Evolutionary conservation across 1,140 invertebrate genomes (phyloP).

Genomic region (Bombus terrestris): DNA sequence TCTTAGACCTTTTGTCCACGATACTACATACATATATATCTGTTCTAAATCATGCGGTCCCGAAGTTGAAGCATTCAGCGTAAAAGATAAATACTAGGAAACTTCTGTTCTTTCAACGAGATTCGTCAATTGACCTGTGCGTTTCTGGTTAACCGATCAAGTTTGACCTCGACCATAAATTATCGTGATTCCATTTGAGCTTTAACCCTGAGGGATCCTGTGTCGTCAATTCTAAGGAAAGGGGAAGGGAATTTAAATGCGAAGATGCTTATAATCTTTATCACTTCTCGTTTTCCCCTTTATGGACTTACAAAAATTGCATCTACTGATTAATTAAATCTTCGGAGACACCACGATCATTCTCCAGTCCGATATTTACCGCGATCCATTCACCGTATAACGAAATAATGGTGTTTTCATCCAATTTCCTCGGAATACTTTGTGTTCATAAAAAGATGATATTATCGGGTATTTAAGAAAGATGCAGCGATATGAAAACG

Average conservation of each 20-base stretch:
- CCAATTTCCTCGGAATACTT: neutral
- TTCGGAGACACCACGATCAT: neutral
- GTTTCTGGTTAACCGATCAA: conserved; percentile 38
- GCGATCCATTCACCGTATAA: neutral
- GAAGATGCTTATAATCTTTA: conserved; percentile 1
- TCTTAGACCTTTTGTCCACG: too few species aligned
- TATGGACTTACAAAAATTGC: conserved; percentile 17
- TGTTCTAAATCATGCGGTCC: too few species aligned
- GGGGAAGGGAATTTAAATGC: neutral
- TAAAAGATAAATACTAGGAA: neutral
- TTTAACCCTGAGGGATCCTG: neutral
- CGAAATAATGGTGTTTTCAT: neutral
- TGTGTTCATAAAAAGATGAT: conserved; percentile 6
- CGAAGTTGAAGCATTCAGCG: neutral
- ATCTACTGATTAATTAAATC: neutral
- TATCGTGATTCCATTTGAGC: conserved; percentile 21
- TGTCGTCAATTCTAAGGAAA: neutral
- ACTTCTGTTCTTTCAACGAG: neutral
- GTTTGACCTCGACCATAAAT: conserved; percentile 30
- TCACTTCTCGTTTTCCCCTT: neutral
- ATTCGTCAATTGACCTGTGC: neutral
- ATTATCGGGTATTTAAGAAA: neutral
- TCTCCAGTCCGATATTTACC: too few species aligned
- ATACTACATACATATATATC: neutral
- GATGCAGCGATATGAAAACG: conserved; percentile 18